phyloP scores from a whole-genome alignment of 2,888 invertebrate genomes.

The Crepidodera aurea region DNA sequence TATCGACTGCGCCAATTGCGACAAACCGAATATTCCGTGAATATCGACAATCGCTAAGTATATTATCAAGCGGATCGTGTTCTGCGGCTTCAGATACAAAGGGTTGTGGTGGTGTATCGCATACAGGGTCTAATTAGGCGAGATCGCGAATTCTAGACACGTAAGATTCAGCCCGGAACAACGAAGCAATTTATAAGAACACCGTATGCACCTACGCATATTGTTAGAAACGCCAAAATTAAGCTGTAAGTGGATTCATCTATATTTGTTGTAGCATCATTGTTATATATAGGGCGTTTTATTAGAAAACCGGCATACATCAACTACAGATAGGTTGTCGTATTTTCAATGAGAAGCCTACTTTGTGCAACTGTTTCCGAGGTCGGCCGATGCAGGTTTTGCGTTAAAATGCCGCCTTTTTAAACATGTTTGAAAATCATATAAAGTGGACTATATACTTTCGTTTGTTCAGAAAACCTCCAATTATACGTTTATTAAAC shows the following conservation, averaged over 20 bases:
- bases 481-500: too few species aligned
- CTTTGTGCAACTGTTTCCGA: too few species aligned
- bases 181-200: slow-evolving; percentile 8
- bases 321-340: too few species aligned
- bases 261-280: not conserved
- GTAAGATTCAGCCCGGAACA: slow-evolving; percentile 33
- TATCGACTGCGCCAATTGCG: too few species aligned
- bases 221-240: slow-evolving; percentile 16
- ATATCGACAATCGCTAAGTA: slow-evolving; percentile 38
- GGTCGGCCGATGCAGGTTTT: too few species aligned
- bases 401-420: too few species aligned
- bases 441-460: too few species aligned
- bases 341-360: too few species aligned
- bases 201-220: slow-evolving; percentile 15
- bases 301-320: too few species aligned
- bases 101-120: slow-evolving; percentile 39
- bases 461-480: too few species aligned
- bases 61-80: slow-evolving; percentile 41
- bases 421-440: too few species aligned
- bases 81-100: slow-evolving; percentile 40
- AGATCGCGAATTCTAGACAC: slow-evolving; percentile 50
- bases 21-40: slow-evolving; percentile 11
- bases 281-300: too few species aligned
- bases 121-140: slow-evolving; percentile 49
- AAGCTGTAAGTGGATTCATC: slow-evolving; percentile 6